Evolutionary conservation across 64 coral and sea anemone genomes (phyloP).

Genomic region (Catalaphyllia jardinei): DNA sequence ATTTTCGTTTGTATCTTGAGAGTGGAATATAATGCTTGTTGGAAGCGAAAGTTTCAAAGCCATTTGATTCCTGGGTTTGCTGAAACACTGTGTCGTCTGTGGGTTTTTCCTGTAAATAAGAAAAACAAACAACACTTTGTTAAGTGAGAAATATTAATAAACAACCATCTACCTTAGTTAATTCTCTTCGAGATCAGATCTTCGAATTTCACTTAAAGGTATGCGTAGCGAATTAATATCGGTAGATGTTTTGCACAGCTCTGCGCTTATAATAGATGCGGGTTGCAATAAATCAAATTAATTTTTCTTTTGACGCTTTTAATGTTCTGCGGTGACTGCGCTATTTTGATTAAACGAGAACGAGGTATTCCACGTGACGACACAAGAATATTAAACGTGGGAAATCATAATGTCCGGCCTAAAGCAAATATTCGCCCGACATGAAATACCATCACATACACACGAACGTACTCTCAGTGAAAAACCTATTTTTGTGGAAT

Average conservation of each 20-base stretch:
- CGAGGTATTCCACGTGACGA: background rate
- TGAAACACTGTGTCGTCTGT: constrained; percentile 7
- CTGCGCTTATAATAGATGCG: background rate
- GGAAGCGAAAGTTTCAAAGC: constrained; percentile 20
- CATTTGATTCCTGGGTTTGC: constrained; percentile 24
- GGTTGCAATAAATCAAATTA: background rate
- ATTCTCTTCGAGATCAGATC: background rate
- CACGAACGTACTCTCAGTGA: background rate
- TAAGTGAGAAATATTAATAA: constrained; percentile 11
- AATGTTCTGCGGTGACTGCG: background rate
- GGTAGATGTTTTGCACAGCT: background rate
- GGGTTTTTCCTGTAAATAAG: constrained; percentile 9
- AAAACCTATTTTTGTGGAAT: background rate
- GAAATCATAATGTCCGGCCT: background rate
- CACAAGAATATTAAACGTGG: constrained; percentile 35
- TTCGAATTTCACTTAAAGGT: constrained; percentile 11
- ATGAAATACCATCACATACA: constrained; percentile 6
- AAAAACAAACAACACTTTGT: constrained; percentile 26
- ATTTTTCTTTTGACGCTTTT: constrained; percentile 7
- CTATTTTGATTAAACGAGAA: background rate
- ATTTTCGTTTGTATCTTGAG: background rate
- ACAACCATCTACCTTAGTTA: background rate
- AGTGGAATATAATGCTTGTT: background rate
- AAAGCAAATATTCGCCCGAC: constrained; percentile 9
- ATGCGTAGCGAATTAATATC: constrained; percentile 5